Conservation (phyloP, 2,113 vertebrate species). For the Trematomus loennbergii region DNA sequence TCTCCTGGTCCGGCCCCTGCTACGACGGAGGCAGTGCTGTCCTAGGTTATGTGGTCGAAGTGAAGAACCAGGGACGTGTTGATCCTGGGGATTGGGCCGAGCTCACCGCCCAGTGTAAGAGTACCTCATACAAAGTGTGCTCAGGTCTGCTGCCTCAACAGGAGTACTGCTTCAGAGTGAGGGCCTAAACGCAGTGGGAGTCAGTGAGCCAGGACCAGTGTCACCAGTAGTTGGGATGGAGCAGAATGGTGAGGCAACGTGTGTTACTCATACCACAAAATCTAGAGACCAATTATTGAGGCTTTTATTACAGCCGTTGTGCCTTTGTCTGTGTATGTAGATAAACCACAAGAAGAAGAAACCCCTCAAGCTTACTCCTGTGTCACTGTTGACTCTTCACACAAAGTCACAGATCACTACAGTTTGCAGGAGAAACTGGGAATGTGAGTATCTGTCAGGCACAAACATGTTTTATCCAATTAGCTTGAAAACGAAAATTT, state of each 20-base stretch:
- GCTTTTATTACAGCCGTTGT: background rate
- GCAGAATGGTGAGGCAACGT: slow-evolving; percentile 68
- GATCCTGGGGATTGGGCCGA: slow-evolving; percentile 69
- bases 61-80: slow-evolving; percentile 44
- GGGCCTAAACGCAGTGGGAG: slow-evolving; percentile 81
- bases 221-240: slow-evolving; percentile 82
- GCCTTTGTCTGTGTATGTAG: slow-evolving; percentile 42
- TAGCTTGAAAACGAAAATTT: background rate
- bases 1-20: slow-evolving; percentile 87
- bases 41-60: slow-evolving; percentile 83
- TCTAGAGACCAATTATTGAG: background rate
- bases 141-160: slow-evolving; percentile 71
- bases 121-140: slow-evolving; percentile 81
- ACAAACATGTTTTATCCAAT: background rate
- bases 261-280: background rate
- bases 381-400: slow-evolving; percentile 80
- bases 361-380: slow-evolving; percentile 40
- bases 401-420: slow-evolving; percentile 86
- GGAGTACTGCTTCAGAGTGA: slow-evolving; percentile 83
- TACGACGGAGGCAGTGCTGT: slow-evolving; percentile 86
- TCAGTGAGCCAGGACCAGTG: slow-evolving; percentile 81
- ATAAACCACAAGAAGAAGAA: slow-evolving; percentile 63
- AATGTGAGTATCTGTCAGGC: slow-evolving; percentile 82
- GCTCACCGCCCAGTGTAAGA: slow-evolving; percentile 76
- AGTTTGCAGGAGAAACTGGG: slow-evolving; percentile 87